Evolutionary conservation across 1,140 invertebrate genomes (phyloP).

Genomic region (Caenorhabditis inopinata): DNA sequence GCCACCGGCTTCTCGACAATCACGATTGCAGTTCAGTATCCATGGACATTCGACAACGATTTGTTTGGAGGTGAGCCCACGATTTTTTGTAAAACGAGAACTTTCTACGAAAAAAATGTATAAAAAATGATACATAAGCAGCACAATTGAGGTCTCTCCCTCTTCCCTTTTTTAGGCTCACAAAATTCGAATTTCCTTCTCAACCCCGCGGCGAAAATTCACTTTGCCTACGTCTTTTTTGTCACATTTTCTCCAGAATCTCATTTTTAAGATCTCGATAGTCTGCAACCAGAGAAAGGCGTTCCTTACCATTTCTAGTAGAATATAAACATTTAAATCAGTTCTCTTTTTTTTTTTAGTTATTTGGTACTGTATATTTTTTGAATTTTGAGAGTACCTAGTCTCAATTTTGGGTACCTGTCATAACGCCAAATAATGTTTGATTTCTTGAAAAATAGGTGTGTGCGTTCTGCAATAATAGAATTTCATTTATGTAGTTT

Average conservation of each 20-base stretch:
- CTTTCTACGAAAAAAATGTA: neutral
- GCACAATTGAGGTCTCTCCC: constrained; percentile 13
- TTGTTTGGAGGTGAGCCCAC: neutral
- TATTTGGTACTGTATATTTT: neutral
- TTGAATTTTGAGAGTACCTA: no score
- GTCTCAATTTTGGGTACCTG: no score
- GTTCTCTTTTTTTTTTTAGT: neutral
- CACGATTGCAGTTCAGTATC: neutral
- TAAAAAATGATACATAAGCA: constrained; percentile 24
- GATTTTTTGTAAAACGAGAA: neutral
- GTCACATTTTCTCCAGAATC: neutral
- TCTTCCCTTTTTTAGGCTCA: neutral
- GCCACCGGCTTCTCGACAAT: neutral
- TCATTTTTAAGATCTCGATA: neutral
- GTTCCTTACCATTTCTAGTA: neutral
- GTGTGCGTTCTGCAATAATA: no score
- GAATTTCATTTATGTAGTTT: no score
- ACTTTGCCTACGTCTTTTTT: neutral
- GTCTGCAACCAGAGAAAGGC: neutral
- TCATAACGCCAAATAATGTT: no score
- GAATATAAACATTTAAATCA: neutral
- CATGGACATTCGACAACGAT: constrained; percentile 10
- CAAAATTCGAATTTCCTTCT: constrained; percentile 29
- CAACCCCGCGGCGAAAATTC: constrained; percentile 26
- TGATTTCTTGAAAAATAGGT: no score